Evolutionary conservation across 1,140 invertebrate genomes (phyloP), one percentile per base, ranked within the genome.

Genomic region (Hylaeus volcanicus): DNA sequence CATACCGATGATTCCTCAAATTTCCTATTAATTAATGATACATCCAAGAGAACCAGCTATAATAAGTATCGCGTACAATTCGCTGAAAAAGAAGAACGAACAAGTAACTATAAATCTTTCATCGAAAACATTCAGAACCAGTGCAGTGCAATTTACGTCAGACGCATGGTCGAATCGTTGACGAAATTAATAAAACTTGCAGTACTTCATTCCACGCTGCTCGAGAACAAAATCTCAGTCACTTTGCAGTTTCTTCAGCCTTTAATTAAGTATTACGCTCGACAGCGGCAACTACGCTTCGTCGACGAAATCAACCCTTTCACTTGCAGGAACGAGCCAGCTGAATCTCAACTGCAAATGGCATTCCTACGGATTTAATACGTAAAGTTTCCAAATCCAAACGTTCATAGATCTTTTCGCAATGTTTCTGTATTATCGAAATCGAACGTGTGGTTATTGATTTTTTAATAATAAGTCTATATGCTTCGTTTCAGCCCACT

Each of bases 221-320:
- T 5, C 65, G 3, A 48, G 3, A 37, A 68, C 45, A n/a, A 51
- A 68, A 51, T 68, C 15, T 48, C 64, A 9, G 15, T 12, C n/a
- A 12, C 3, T 11, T 14, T 9, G 3, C 65, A 5, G 45, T 53
- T 68, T 45, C 45, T 51, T 37, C 37, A 37, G 26, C 65, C 65
- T 26, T 37, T 68, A 53, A 68, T 68, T 68, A 68, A 68, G n/a
- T 68, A 48, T 68, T 68, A 68, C 65, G 65, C 15, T 51, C 8
- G 5, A 1, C 6, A 37, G n/a, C n/a, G 45, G 15, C 45, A 51
- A 53, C 45, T 68, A 37, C n/a, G 15, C 6, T 48, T 66, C 15
- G 64, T 48, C 64, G 65, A 37, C 45, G 45, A 45, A 12, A 43
- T 48, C 15, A 48, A 53, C 45, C 45, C 65, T 68, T 68, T 68